Evolutionary conservation across 2,888 invertebrate genomes (phyloP).

Genomic region (Xanthia togata): DNA sequence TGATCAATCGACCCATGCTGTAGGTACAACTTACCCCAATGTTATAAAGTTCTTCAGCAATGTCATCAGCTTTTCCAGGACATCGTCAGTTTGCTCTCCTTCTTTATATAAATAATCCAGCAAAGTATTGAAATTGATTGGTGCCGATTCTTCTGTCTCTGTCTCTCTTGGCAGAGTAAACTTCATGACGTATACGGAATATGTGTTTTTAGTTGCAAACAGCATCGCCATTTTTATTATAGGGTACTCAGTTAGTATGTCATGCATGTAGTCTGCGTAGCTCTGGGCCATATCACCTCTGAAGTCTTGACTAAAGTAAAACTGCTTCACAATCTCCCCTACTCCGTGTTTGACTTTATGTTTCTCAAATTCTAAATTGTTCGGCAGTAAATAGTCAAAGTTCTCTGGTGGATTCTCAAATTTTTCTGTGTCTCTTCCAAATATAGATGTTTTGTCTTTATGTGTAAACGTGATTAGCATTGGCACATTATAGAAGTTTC

Average conservation of each 20-base stretch:
- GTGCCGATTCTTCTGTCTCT: constrained; percentile 17
- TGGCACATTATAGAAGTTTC: constrained; percentile 76
- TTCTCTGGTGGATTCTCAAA: constrained; percentile 71
- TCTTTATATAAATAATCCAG: constrained; percentile 74
- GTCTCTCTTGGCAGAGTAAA: constrained; percentile 59
- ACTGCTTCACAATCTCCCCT: constrained; percentile 78
- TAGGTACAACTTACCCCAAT: constrained; percentile 74
- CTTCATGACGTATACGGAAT: constrained; percentile 81
- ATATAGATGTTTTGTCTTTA: constrained; percentile 68
- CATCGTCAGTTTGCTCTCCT: constrained; percentile 62
- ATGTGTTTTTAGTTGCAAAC: constrained; percentile 73
- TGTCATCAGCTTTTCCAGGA: constrained; percentile 71
- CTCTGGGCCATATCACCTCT: constrained; percentile 64
- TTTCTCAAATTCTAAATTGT: constrained; percentile 77
- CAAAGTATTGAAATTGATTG: constrained; percentile 66
- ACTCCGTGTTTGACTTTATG: constrained; percentile 71
- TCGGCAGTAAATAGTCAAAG: constrained; percentile 80
- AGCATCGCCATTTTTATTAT: constrained; percentile 77
- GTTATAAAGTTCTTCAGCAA: constrained; percentile 82
- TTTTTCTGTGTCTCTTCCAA: constrained; percentile 67
- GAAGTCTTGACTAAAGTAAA: constrained; percentile 77
- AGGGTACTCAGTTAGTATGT: constrained; percentile 80
- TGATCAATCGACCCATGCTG: too few relatives aligned
- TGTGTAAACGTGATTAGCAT: constrained; percentile 77
- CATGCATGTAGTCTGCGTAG: constrained; percentile 80